These are phyloP conservation scores for Coregonus suidteri DNA, from an alignment of 2,797 vertebrate species.

Conservation along the genomic window DNA sequence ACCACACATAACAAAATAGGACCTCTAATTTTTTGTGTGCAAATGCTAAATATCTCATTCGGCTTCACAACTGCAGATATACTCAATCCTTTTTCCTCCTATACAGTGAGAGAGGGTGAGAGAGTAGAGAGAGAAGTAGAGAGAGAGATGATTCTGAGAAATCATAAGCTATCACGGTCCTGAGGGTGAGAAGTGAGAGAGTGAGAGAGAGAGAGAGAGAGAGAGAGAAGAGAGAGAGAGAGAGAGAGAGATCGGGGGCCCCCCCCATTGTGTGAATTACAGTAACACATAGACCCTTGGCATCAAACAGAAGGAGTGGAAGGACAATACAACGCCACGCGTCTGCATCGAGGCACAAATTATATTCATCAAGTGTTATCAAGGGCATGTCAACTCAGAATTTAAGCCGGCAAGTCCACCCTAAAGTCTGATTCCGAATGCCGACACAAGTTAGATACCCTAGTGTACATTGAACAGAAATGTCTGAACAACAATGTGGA, in stretches of 20 bases:
- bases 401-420: conserved; percentile 70
- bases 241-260: conserved; percentile 53
- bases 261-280: conserved; percentile 69
- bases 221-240: background rate
- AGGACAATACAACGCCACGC: conserved; percentile 70
- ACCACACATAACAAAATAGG: too few species aligned
- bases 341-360: conserved; percentile 68
- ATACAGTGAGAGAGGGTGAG: too few species aligned
- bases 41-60: too few species aligned
- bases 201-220: too few species aligned
- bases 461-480: conserved; percentile 40
- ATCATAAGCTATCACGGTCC: too few species aligned
- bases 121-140: too few species aligned
- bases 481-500: conserved; percentile 63
- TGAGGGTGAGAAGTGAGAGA: too few species aligned
- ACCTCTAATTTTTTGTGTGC: too few species aligned
- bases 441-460: conserved; percentile 68
- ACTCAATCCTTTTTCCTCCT: too few species aligned
- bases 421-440: conserved; percentile 54
- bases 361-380: conserved; percentile 78
- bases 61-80: too few species aligned
- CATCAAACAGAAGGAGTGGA: conserved; percentile 62
- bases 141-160: too few species aligned
- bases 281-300: conserved; percentile 69
- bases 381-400: conserved; percentile 63